phyloP scores from a whole-genome alignment of 1,140 invertebrate species.

The Lucilia sericata region DNA sequence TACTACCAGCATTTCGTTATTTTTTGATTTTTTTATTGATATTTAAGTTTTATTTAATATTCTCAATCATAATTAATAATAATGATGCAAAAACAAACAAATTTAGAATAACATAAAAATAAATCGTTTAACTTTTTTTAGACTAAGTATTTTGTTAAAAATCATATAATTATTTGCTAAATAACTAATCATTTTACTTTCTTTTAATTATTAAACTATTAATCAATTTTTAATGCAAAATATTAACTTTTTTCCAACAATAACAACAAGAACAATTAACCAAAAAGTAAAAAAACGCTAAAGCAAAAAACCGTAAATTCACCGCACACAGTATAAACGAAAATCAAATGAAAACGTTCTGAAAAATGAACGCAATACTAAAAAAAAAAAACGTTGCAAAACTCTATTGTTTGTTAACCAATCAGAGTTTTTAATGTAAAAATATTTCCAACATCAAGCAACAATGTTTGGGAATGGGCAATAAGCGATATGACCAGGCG shows the following conservation, averaged over 20 bases:
- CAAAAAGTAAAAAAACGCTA: not conserved
- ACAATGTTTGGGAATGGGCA: conserved; percentile 73
- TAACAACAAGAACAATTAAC: conserved; percentile 26
- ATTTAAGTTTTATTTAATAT: too few species aligned
- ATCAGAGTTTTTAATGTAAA: not conserved
- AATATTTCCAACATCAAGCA: conserved; percentile 38
- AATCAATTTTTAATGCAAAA: conserved; percentile 19
- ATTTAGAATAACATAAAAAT: too few species aligned
- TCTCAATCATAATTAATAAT: too few species aligned
- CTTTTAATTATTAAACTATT: conserved; percentile 19
- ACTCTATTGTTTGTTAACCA: not conserved
- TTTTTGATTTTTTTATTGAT: too few species aligned
- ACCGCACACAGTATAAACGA: conserved; percentile 25
- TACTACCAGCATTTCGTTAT: too few species aligned
- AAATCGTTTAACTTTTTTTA: not conserved
- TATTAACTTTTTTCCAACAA: not conserved
- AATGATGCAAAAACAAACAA: too few species aligned
- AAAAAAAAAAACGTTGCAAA: not conserved
- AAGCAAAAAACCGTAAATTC: not conserved
- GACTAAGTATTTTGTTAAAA: not conserved
- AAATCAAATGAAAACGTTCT: not conserved
- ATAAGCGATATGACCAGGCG: conserved; percentile 76
- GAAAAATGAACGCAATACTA: not conserved
- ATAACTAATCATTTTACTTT: conserved; percentile 11
- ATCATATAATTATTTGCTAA: not conserved